Evolutionary conservation across 2,797 vertebrate genomes (phyloP), one percentile per base, ranked within the genome.

Genomic region (Notolepis coatsorum): DNA sequence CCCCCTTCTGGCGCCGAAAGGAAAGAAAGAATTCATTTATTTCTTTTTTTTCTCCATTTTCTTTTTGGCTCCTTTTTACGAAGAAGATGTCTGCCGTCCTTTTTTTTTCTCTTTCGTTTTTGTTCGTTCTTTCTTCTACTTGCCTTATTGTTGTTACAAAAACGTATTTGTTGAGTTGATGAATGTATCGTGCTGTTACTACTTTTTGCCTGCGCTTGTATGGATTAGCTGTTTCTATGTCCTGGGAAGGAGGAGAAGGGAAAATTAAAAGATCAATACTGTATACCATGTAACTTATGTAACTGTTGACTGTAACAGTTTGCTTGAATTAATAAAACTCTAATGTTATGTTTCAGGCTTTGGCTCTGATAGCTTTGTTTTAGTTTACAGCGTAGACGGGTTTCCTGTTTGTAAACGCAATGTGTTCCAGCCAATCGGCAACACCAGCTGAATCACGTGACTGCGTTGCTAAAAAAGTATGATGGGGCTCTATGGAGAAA

Each of bases 121-220:
- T 15, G 53, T 74, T 52, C 2, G 51, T 78, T 80, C 56, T 74
- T 89, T 86, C 92, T 93, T 84, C 80, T 85, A 85, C 78, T 91
- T 89, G 91, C 92, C 90, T 94, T 93, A 91, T 86, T 85, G 89
- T 93, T 91, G 85, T 91, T 94, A 90, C 89, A 92, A 94, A n/a
- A 91, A 91, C 89, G 91, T 94, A 92, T 89, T n/a, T 82, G 90
- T 93, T 92, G 89, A 93, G 93, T 93, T 94, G 82, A 93, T 94
- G 95, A 98, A 96, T 94, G 95, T 98, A 96, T 91, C 88, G 96
- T 98, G 95, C 95, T 91, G 94, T 97, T 96, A 96, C 92, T 93
- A 96, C 95, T 97, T 97, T 96, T 96, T 98, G 96, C 96, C 95
- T 98, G 96, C 95, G 92, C 95, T 94, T 94, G 92, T 92, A 92